These are phyloP conservation scores for Drosophila truncata DNA, from an alignment of 1,140 invertebrate species.

Conservation along the genomic window DNA sequence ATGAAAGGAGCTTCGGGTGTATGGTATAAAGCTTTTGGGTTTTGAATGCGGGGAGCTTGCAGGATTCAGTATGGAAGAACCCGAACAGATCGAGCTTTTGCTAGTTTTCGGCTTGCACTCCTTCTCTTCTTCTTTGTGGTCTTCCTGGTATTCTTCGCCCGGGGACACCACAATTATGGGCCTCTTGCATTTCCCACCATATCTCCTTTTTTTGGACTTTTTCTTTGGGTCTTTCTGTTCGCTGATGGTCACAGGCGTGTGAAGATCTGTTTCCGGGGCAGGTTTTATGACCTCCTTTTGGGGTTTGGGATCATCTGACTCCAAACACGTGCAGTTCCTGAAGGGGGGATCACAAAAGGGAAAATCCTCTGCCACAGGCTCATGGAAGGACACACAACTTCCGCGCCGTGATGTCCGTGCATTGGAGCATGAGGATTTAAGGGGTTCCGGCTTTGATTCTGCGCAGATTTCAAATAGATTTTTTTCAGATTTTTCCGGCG, in stretches of 20 bases:
- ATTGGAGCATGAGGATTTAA: neutral
- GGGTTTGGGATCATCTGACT: neutral
- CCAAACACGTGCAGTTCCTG: neutral
- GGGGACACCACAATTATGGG: constrained; percentile 26
- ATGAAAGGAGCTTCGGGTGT: neutral
- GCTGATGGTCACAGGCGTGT: neutral
- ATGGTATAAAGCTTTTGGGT: neutral
- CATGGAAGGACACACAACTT: neutral
- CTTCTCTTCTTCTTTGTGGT: neutral
- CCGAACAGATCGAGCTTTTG: neutral
- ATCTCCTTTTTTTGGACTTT: too few species aligned
- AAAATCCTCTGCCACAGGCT: constrained; percentile 3
- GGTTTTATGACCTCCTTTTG: neutral
- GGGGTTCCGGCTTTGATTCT: neutral
- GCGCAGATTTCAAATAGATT: neutral
- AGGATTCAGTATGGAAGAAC: neutral
- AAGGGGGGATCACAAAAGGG: neutral
- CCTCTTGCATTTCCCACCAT: neutral
- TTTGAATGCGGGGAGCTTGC: neutral
- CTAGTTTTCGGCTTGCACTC: neutral
- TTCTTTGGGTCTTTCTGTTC: neutral
- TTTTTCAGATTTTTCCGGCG: neutral
- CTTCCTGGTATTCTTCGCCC: neutral
- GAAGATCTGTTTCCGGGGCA: too few species aligned
- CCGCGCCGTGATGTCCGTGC: neutral